phyloP scores from a whole-genome alignment of 37 sponge, comb jelly and placozoan species.

The Bolinopsis microptera region DNA sequence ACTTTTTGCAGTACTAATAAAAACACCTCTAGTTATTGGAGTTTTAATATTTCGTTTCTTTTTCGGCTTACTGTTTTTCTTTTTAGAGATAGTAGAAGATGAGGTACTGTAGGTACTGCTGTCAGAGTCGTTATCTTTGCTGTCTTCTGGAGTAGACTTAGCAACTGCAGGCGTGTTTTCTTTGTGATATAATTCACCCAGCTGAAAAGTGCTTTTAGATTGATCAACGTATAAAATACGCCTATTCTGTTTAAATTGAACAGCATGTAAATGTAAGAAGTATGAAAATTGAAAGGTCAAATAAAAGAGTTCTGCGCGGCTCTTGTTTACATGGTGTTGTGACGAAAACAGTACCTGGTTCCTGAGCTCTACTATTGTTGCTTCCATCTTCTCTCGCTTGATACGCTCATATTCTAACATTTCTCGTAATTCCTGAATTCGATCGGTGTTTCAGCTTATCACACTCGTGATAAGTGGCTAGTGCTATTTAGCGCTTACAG shows the following conservation, averaged over 20 bases:
- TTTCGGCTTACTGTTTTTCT: background rate
- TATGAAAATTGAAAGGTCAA: no score
- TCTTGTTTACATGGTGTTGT: background rate
- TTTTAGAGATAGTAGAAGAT: background rate
- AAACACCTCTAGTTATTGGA: background rate
- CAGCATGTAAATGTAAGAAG: no score
- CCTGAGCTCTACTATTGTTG: background rate
- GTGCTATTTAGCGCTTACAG: no score
- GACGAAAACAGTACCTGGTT: no score
- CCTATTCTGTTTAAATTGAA: no score
- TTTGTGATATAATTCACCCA: background rate
- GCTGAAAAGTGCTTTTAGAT: no score
- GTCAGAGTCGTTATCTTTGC: background rate
- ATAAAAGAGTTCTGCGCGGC: no score
- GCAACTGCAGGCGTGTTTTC: background rate
- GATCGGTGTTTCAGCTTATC: background rate
- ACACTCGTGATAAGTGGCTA: no score
- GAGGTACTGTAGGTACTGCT: background rate
- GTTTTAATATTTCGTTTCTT: background rate
- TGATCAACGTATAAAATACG: no score
- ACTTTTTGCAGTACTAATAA: background rate
- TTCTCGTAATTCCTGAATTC: conserved; percentile 40
- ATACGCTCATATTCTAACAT: conserved; percentile 37
- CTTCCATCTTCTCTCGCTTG: conserved; percentile 27
- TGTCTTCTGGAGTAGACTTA: no score